Evolutionary conservation across 2,888 invertebrate species (phyloP), one percentile per base, ranked within the genome.

Genomic region (Cephonodes hylas): DNA sequence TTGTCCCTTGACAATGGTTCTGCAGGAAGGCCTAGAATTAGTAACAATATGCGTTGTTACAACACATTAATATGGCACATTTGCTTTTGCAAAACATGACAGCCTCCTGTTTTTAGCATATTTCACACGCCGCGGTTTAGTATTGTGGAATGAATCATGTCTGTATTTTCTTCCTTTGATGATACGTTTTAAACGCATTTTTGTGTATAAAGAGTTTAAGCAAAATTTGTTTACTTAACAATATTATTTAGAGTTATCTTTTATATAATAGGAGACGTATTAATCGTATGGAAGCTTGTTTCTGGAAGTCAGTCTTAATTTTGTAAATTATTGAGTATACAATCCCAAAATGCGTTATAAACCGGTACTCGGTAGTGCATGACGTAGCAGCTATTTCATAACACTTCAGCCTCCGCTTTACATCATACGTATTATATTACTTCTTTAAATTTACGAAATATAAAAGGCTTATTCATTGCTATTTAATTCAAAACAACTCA

Each of bases 51-150:
- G 13, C 13, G 64, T 10, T 8, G n/a, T 25, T 56, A 34, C 25
- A 23, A 15, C 6, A 27, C 15, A 56, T 38, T n/a, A 42, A n/a
- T 44, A 59, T 59, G 59, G 59, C 59, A 59, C 59, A 38, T 38
- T n/a, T n/a, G n/a, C n/a, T n/a, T n/a, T n/a, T n/a, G n/a, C n/a
- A n/a, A n/a, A n/a, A n/a, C n/a, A n/a, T n/a, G n/a, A n/a, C n/a
- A n/a, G n/a, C n/a, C n/a, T n/a, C n/a, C n/a, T n/a, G n/a, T n/a
- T n/a, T n/a, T n/a, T n/a, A n/a, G n/a, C n/a, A n/a, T n/a, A n/a
- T n/a, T n/a, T n/a, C n/a, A n/a, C n/a, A n/a, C n/a, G n/a, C n/a
- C n/a, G n/a, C n/a, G n/a, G n/a, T n/a, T n/a, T n/a, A n/a, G n/a
- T n/a, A n/a, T n/a, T n/a, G n/a, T n/a, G n/a, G n/a, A n/a, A n/a